Base-by-base conservation (phyloP, 35 echinoderm and acorn worm genomes). In the Chiridota heheva region DNA sequence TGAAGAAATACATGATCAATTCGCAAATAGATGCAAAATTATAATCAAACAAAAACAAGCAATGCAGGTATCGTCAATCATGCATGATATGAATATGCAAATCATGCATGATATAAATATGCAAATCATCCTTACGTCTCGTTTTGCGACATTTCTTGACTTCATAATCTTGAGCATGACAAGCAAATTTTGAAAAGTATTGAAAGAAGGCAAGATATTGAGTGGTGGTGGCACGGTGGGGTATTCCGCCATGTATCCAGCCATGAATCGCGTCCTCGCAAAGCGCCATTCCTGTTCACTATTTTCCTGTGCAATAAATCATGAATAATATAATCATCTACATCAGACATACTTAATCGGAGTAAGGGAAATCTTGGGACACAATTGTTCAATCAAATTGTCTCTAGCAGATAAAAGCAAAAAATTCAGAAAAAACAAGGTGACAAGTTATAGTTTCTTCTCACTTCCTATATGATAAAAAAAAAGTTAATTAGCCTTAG, bases 301-400 rank as follows among this genome's bases (percentile, higher is more conserved):
- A 67, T 87, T 87, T 78, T 87, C 84, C 84, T 87, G 22, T 51
- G 44, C n/a, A n/a, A n/a, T n/a, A n/a, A n/a, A n/a, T n/a, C n/a
- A n/a, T n/a, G n/a, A n/a, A n/a, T n/a, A n/a, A n/a, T n/a, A n/a
- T n/a, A n/a, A n/a, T n/a, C n/a, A n/a, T n/a, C n/a, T n/a, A 74
- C 5, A 24, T 24, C 46, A 51, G 7, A 51, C 20, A 7, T 51
- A 20, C 20, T n/a, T n/a, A 51, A 7, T 51, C 7, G 7, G 46
- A 7, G 46, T 10, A 10, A 51, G n/a, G n/a, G n/a, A 7, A 10
- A 51, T 7, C 7, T 7, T 51, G n/a, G 46, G 7, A 20, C 17
- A 17, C 12, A 66, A 66, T 10, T 16, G 49, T 1, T 1, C 15
- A 25, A 15, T 55, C 15, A 55, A 55, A 17, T 17, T 55, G 1